Conservation (phyloP, 2,797 vertebrate genomes). For the Chelon auratus region DNA sequence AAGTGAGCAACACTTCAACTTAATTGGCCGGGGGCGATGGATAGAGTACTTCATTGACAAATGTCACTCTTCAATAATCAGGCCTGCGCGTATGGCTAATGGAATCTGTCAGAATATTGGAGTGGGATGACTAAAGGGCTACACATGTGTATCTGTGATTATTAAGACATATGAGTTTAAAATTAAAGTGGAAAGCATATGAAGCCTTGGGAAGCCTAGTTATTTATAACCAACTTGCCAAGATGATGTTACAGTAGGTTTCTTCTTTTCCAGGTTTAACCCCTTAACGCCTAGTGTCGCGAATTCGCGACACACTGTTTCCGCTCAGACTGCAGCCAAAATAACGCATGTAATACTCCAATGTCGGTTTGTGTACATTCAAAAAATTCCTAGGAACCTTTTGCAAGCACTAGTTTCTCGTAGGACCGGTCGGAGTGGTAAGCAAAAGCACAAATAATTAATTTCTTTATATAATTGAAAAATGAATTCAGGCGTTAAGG, state of each 20-base stretch:
- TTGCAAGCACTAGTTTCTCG: too few relatives aligned
- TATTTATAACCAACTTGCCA: constrained; percentile 1
- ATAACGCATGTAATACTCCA: too few relatives aligned
- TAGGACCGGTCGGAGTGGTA: too few relatives aligned
- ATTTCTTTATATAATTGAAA: too few relatives aligned
- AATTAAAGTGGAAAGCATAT: neutral
- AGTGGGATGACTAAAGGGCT: neutral
- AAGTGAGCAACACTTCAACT: constrained; percentile 55
- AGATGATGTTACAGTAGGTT: neutral
- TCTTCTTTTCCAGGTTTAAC: too few relatives aligned
- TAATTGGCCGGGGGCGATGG: constrained; percentile 55
- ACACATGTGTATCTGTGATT: constrained; percentile 3
- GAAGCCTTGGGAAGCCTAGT: neutral
- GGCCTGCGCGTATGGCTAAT: constrained; percentile 5
- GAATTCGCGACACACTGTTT: too few relatives aligned
- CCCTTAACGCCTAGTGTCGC: too few relatives aligned
- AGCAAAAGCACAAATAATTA: too few relatives aligned
- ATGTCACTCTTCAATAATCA: constrained; percentile 42
- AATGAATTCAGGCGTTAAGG: too few relatives aligned
- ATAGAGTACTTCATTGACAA: constrained; percentile 39
- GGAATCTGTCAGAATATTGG: constrained; percentile 23
- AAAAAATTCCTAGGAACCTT: too few relatives aligned
- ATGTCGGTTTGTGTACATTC: too few relatives aligned
- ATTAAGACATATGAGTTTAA: neutral
- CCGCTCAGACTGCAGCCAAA: too few relatives aligned